Evolutionary conservation across 2,888 invertebrate species (phyloP), one percentile per base, ranked within the genome.

Genomic region (Watsonalla binaria): DNA sequence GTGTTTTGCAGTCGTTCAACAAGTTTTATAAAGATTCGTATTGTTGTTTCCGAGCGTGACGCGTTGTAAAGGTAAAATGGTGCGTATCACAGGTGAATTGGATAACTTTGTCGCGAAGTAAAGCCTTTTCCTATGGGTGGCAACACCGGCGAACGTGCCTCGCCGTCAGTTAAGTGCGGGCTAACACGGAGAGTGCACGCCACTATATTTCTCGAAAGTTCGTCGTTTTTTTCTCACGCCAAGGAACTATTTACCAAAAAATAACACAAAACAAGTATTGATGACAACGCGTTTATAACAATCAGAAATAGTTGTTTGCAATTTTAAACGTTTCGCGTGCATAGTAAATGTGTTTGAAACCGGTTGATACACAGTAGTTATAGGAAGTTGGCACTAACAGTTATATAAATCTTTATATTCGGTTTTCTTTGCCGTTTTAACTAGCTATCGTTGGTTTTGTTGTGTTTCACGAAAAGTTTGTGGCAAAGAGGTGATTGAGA

Each of bases 331-430:
- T 49, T 39, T 39, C 6, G 14, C 15, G 37, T 49, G 49, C 54
- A 56, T 52, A 52, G 51, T 52, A 61, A 61, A 58, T 49, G 49
- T 54, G 58, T 57, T 56, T 53, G 47, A 51, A 80, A 80, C 80
- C 77, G 74, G 84, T 83, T 73, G 45, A 57, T 53, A 57, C 59
- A 58, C 51, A 51, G 33, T 11, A 42, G 9, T 55, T 57, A 57
- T 75, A 80, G 82, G 81, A 83, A 84, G 81, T 78, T 69, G 66
- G 64, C 57, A 66, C 63, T 61, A 58, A 81, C 80, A 80, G 86
- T 86, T 84, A 86, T 76, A 84, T 86, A 84, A 86, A 85, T 5
- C 69, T 65, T 70, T 70, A 66, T 68, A 72, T 61, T 74, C 66
- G 67, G 65, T 74, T 82, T 80, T 82, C 82, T 78, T 83, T 68